Evolutionary conservation across 2,888 invertebrate species (phyloP), one percentile per base, ranked within the genome.

Genomic region (Drosophila rellima): DNA sequence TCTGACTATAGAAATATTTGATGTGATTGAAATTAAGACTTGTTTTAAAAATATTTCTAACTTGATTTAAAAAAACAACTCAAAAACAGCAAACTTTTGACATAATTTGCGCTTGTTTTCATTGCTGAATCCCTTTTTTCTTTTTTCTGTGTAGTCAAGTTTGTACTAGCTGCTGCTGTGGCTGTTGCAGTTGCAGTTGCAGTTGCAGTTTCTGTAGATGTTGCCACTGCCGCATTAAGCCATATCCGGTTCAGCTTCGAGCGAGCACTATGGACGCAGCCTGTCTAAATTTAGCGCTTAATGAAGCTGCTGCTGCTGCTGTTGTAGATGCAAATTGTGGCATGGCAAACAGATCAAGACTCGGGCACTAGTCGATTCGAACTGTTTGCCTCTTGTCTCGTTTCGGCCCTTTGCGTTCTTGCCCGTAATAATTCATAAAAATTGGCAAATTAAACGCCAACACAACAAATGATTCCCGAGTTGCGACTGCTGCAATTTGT

Each of bases 371-470:
- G 13, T 31, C 13, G 31, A 35, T 33, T 50, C 50, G 50, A 50
- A 51, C 33, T 50, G 33, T 57, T 37, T 35, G 37, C 20, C 35
- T 26, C 51, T 51, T 15, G 23, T 11, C 37, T 23, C 51, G 37
- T 51, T 26, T 54, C 31, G 65, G 56, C 66, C 65, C 51, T 60
- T 54, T 47, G 54, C 31, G 37, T 55, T 45, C 18, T 69, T 64
- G 63, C 48, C 64, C 48, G 74, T 62, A 70, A 82, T 89, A 86
- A 89, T 80, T 86, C 85, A 89, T 87, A 82, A 86, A 87, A 87
- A 86, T 86, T 89, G 85, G 85, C 85, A 89, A 86, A 86, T 86
- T 86, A 89, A 86, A 87, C 89, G 85, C 85, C 85, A 86, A 86
- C 85, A 85, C 84, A 87, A 78, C 75, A 83, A 88, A 86, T 88